Percentiles rank a stretch among this genome's conserved stretches.
Conservation (phyloP, 2,797 vertebrate genomes). For the Myioborus melanocephalus region DNA sequence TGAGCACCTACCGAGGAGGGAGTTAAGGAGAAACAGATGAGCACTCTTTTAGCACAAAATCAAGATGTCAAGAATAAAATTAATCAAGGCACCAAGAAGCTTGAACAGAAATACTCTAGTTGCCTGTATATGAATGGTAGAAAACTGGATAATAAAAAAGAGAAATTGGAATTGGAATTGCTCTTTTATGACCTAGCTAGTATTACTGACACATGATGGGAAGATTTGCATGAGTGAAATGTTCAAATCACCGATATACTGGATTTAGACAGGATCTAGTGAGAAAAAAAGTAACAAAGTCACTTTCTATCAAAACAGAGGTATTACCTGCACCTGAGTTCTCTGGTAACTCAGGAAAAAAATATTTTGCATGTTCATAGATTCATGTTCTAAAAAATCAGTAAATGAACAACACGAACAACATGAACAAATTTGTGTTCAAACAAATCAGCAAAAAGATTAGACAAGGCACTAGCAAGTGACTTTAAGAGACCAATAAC, state of each 20-base stretch:
- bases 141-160: conserved; percentile 35
- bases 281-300: neutral
- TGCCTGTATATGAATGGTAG: neutral
- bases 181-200: neutral
- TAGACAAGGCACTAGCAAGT: neutral
- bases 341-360: neutral
- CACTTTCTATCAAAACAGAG: neutral
- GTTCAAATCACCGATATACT: neutral
- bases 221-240: conserved; percentile 7
- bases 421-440: neutral
- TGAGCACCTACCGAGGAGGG: neutral
- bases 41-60: conserved; percentile 3
- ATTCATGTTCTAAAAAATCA: neutral
- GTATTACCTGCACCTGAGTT: neutral
- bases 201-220: neutral
- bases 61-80: conserved; percentile 40
- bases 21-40: conserved; percentile 26
- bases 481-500: neutral
- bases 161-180: conserved; percentile 27
- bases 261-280: neutral
- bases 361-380: neutral
- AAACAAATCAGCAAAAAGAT: neutral
- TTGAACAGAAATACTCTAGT: neutral
- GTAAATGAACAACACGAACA: neutral
- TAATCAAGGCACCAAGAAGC: conserved; percentile 8